Percentiles rank a stretch among this genome's conserved stretches.
These are phyloP conservation scores for Xestoiulus laeticollis DNA, from an alignment of 2,888 invertebrate species.

Conservation along the genomic window DNA sequence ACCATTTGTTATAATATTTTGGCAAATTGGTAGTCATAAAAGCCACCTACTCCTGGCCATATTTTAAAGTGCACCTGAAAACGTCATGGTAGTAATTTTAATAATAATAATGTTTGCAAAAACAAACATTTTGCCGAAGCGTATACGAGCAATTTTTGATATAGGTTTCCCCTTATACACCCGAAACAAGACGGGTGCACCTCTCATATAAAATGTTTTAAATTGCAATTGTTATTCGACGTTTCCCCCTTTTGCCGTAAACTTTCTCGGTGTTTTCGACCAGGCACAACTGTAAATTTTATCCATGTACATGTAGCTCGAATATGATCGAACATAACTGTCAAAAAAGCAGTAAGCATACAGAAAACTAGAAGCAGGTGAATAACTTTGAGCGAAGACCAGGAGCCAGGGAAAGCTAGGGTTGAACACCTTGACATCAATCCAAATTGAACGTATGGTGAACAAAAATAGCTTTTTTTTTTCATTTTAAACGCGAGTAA, in stretches of 20 bases:
- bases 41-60: neutral
- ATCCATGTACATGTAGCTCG: neutral
- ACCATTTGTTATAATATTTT: neutral
- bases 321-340: neutral
- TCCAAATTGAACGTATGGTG: neutral
- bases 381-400: neutral
- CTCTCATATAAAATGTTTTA: too few relatives aligned
- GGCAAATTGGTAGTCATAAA: neutral
- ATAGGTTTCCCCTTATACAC: too few relatives aligned
- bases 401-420: neutral
- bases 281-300: neutral
- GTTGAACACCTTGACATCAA: neutral
- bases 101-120: neutral
- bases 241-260: too few relatives aligned
- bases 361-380: neutral
- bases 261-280: neutral
- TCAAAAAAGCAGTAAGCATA: neutral
- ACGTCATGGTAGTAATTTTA: neutral
- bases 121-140: neutral
- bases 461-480: neutral
- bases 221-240: too few relatives aligned
- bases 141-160: neutral
- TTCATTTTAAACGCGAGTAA: neutral
- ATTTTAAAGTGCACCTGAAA: neutral
- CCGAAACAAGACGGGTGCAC: too few relatives aligned